Evolutionary conservation across 2,797 vertebrate genomes (phyloP), one percentile per base, ranked within the genome.

Genomic region (Rachycentron canadum): DNA sequence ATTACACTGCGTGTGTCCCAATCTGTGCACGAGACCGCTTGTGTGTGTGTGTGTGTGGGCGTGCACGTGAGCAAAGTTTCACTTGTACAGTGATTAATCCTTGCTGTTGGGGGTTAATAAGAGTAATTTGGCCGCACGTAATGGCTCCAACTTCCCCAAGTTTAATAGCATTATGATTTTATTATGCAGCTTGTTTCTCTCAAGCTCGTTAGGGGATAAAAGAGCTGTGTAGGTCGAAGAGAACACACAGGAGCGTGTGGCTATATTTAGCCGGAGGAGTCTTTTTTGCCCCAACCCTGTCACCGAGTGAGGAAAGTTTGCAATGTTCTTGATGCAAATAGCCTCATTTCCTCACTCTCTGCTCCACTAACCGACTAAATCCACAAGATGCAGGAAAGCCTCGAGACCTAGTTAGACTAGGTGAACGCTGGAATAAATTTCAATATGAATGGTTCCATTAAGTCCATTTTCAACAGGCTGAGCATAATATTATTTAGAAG

Each of bases 321-420:
- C 43, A 1, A 56, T 85, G 83, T 79, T 88, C 88, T 84, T 56
- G 88, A 93, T 88, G 89, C 83, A 92, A 93, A 93, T 89, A 86
- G 86, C 87, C 86, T 91, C 70, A 88, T 94, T 93, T 91, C 76
- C 81, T 68, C 86, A 25, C 78, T 87, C 85, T 77, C 67, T 90
- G 91, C 91, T 91, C 88, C 89, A 85, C 85, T 91, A 89, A 91
- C 90, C 85, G 82, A 92, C 77, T 83, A 93, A 93, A 87, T 89
- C 89, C 88, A 89, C 76, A 74, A 72, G 71, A 89, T 61, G 81
- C 81, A 76, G 82, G 73, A 71, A 89, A 87, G 86, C 85, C 88
- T 80, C 19, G 13, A 90, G 90, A 89, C 86, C 86, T 77, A 89
- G 88, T 90, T 91, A 82, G 76, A 78, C 80, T 60, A 89, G 80